Percentiles rank a stretch among this genome's conserved stretches.
Conservation (phyloP, 2,888 invertebrate genomes). For the Xanthostigma xanthostigma region DNA sequence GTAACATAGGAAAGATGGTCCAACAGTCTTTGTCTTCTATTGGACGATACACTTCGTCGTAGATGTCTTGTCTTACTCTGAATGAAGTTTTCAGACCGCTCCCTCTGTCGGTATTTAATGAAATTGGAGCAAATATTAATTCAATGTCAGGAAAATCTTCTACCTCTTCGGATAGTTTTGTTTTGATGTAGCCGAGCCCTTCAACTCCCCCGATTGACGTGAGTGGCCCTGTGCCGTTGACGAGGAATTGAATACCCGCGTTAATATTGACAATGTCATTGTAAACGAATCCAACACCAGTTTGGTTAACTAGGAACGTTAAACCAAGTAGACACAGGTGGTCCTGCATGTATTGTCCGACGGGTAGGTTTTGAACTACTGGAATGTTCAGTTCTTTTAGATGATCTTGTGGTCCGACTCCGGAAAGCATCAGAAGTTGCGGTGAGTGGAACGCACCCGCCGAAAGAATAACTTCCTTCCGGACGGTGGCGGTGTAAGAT, state of each 20-base stretch:
- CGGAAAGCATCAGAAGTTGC: conserved; percentile 41
- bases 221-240: conserved; percentile 26
- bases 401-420: conserved; percentile 29
- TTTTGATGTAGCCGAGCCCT: conserved; percentile 42
- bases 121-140: conserved; percentile 38
- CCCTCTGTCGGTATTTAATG: conserved; percentile 37
- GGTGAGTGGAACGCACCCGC: conserved; percentile 43
- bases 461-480: conserved; percentile 35
- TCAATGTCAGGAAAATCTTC: conserved; percentile 42
- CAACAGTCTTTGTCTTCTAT: conserved; percentile 28
- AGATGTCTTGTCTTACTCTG: not conserved
- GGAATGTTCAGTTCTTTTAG: conserved; percentile 21
- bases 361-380: conserved; percentile 23
- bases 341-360: conserved; percentile 21
- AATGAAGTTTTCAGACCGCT: conserved; percentile 1
- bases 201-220: conserved; percentile 40
- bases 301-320: conserved; percentile 29
- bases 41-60: conserved; percentile 17
- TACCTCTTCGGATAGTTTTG: conserved; percentile 31
- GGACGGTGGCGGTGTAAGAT: conserved; percentile 21
- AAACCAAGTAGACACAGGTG: conserved; percentile 2
- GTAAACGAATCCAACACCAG: conserved; percentile 15
- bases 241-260: conserved; percentile 22
- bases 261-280: not conserved
- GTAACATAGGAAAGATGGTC: conserved; percentile 47